These are phyloP conservation scores for Phragmatobia fuliginosa DNA, from an alignment of 2,888 invertebrate species.

Conservation along the genomic window DNA sequence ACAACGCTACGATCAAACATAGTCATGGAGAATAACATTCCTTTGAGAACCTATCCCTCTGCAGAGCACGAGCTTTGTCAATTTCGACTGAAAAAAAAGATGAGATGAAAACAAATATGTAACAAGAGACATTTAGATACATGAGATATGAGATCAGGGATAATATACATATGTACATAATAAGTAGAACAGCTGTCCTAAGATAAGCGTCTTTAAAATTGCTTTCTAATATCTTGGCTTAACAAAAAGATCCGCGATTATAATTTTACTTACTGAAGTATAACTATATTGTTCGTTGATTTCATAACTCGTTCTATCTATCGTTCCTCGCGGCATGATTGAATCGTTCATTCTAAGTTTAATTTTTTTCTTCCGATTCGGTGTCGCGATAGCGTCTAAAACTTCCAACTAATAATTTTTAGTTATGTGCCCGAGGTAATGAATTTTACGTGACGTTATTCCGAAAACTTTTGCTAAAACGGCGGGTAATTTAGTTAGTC, in stretches of 20 bases:
- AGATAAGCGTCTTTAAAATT: conserved; percentile 9
- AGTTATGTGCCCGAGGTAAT: conserved; percentile 50
- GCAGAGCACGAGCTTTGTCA: not conserved
- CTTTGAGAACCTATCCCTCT: not conserved
- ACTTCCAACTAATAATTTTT: conserved; percentile 50
- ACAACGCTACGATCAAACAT: not conserved
- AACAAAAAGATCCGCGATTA: conserved; percentile 38
- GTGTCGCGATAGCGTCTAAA: conserved; percentile 41
- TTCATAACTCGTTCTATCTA: conserved; percentile 45
- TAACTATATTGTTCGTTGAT: conserved; percentile 50
- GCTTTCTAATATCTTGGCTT: conserved; percentile 24
- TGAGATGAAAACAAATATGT: not conserved
- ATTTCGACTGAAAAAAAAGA: not conserved
- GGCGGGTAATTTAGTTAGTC: conserved; percentile 32
- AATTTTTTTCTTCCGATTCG: conserved; percentile 45
- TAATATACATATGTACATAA: not conserved
- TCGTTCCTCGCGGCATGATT: conserved; percentile 47
- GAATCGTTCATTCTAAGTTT: conserved; percentile 34
- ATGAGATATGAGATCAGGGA: not conserved
- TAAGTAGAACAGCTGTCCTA: not conserved
- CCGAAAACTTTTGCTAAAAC: conserved; percentile 33
- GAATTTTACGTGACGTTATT: conserved; percentile 56
- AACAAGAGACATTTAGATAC: not conserved
- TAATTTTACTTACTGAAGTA: conserved; percentile 57
- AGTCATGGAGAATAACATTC: not conserved